A percentile compares a stretch with the other conserved stretches of the same genome.
These are phyloP conservation scores for Palaemon carinicauda DNA, from an alignment of 1,140 invertebrate genomes.

Conservation along the genomic window DNA sequence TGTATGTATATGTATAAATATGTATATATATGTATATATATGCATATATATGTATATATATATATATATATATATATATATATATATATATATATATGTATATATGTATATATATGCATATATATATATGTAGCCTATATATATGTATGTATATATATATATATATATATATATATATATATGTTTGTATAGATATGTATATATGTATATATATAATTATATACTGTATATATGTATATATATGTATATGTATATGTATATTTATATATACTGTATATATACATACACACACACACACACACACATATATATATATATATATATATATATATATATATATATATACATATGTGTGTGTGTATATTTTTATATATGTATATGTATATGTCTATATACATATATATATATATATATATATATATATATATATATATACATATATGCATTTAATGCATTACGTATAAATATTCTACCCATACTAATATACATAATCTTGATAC, in stretches of 20 bases:
- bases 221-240: not conserved
- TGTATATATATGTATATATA: not conserved
- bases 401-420: constrained; percentile 21
- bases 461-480: no score
- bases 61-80: no score
- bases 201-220: not conserved
- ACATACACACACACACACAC: no score
- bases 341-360: not conserved
- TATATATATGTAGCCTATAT: no score
- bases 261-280: no score
- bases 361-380: not conserved
- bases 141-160: no score
- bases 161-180: not conserved
- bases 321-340: not conserved
- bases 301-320: no score
- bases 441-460: no score
- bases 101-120: no score
- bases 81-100: no score
- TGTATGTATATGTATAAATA: not conserved
- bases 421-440: not conserved
- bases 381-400: not conserved
- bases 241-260: not conserved
- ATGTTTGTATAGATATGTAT: not conserved
- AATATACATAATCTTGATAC: no score
- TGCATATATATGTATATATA: no score